Conservation (phyloP, 2,888 invertebrate genomes). For the Cantharis rufa region DNA sequence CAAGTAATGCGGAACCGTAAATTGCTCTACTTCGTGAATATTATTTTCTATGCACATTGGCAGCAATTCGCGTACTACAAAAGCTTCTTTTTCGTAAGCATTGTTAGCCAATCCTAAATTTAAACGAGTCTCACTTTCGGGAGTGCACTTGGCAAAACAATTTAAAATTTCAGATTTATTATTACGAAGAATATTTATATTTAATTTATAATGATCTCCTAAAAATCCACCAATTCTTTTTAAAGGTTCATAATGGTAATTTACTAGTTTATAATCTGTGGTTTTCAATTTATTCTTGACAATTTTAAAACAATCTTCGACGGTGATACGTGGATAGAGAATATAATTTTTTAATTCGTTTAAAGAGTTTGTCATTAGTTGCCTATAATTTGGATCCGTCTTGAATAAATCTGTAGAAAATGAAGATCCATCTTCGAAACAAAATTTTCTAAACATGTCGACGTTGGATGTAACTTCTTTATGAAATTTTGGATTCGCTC, state of each 20-base stretch:
- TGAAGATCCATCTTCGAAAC: conserved; percentile 8
- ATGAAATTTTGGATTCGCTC: conserved; percentile 11
- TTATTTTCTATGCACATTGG: neutral
- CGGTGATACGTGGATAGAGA: conserved; percentile 25
- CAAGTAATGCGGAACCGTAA: neutral
- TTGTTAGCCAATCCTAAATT: conserved; percentile 33
- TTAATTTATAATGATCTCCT: conserved; percentile 41
- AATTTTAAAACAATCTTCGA: conserved; percentile 40
- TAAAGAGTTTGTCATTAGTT: conserved; percentile 8
- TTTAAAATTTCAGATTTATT: conserved; percentile 25
- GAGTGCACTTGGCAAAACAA: conserved; percentile 42
- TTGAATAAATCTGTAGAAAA: conserved; percentile 13
- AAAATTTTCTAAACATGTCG: conserved; percentile 10
- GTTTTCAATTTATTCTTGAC: conserved; percentile 34
- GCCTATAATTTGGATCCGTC: conserved; percentile 9
- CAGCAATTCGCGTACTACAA: conserved; percentile 11
- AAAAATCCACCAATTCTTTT: conserved; percentile 40
- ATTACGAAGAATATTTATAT: conserved; percentile 27
- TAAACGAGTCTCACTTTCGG: conserved; percentile 26
- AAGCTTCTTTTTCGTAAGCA: conserved; percentile 40
- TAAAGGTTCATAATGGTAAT: conserved; percentile 29
- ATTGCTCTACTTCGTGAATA: neutral
- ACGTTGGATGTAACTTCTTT: conserved; percentile 7
- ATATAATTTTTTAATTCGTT: conserved; percentile 18
- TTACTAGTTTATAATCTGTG: conserved; percentile 32